phyloP scores from a whole-genome alignment of 1,140 invertebrate genomes.

The Formica selysi region DNA sequence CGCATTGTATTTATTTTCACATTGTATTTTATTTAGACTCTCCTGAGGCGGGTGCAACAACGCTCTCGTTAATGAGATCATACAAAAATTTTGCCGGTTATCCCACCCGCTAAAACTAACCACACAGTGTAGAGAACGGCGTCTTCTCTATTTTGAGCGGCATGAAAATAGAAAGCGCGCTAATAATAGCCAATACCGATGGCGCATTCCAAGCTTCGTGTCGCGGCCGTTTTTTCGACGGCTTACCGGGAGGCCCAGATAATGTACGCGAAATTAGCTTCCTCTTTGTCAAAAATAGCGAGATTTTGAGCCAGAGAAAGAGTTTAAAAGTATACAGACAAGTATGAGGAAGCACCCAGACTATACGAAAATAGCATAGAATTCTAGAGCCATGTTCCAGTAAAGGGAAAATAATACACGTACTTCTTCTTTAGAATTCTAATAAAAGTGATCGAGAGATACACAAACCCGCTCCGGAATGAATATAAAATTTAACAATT shows the following conservation, averaged over 20 bases:
- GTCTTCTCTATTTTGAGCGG: constrained; percentile 42
- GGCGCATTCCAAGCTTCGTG: constrained; percentile 74
- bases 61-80: constrained; percentile 40
- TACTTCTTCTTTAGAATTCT: not conserved
- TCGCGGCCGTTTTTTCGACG: constrained; percentile 46
- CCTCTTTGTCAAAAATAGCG: not conserved
- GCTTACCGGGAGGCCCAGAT: not conserved
- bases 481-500: not conserved
- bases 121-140: constrained; percentile 6
- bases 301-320: not conserved
- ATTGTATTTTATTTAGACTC: not conserved
- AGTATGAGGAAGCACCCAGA: not conserved
- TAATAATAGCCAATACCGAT: constrained; percentile 79
- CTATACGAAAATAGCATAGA: not conserved
- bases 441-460: not conserved
- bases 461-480: no score
- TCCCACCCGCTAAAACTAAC: constrained; percentile 30
- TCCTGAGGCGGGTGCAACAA: constrained; percentile 22
- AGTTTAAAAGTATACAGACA: not conserved
- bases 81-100: constrained; percentile 30
- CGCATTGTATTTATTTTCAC: constrained; percentile 19
- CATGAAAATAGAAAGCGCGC: constrained; percentile 79
- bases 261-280: constrained; percentile 19
- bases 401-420: not conserved
- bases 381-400: not conserved